Evolutionary conservation across 2,888 invertebrate genomes (phyloP).

Genomic region (Lampropteryx suffumata): DNA sequence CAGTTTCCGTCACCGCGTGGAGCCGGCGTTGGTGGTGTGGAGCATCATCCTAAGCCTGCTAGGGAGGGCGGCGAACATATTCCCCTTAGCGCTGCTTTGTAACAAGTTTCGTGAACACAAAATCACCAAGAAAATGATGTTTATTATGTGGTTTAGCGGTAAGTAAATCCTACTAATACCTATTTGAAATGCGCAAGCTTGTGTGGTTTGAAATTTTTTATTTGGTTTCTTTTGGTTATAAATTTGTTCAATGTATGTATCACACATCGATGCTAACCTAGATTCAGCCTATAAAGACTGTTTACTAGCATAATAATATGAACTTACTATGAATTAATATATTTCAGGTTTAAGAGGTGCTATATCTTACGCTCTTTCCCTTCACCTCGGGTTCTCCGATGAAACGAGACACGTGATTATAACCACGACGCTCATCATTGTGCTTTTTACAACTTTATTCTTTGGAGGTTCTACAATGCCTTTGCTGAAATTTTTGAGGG

Average conservation of each 20-base stretch:
- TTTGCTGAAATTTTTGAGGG: slow-evolving; percentile 94
- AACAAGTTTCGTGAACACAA: slow-evolving; percentile 99
- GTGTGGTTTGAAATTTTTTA: no score
- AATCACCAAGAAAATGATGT: slow-evolving; percentile 99
- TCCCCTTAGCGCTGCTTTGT: slow-evolving; percentile 95
- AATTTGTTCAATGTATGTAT: no score
- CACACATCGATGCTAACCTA: no score
- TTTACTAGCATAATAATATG: background rate
- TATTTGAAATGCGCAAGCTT: no score
- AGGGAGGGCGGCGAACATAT: slow-evolving; percentile 98
- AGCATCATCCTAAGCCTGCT: slow-evolving; percentile 95
- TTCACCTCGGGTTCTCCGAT: slow-evolving; percentile 96
- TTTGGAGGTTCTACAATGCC: slow-evolving; percentile 99
- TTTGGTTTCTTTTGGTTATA: no score
- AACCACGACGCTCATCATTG: slow-evolving; percentile 98
- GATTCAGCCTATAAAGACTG: no score
- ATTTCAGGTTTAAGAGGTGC: slow-evolving; percentile 93
- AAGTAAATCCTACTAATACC: slow-evolving; percentile 15
- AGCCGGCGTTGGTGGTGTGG: slow-evolving; percentile 96
- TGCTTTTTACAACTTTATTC: slow-evolving; percentile 96
- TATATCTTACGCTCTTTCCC: slow-evolving; percentile 97
- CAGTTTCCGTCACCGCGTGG: slow-evolving; percentile 93
- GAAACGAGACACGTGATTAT: slow-evolving; percentile 98
- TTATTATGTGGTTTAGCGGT: slow-evolving; percentile 99
- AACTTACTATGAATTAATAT: slow-evolving; percentile 4